A percentile compares a stretch with the other conserved stretches of the same genome.
phyloP scores from a whole-genome alignment of 2,113 vertebrate genomes.

The Rhegmatorhina hoffmannsi region DNA sequence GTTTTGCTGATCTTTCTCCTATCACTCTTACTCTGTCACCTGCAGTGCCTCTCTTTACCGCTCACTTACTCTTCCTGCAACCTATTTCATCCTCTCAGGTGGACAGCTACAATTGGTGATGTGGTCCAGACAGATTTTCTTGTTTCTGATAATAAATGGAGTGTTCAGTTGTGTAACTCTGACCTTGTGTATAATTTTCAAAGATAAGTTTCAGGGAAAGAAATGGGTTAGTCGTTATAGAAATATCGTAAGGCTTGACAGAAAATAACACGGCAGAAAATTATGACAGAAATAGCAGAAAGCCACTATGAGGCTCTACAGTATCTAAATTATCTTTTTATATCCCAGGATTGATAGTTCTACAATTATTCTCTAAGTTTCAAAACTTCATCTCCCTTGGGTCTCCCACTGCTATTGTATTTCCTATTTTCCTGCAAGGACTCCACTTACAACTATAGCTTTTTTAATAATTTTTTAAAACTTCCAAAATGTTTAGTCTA shows the following conservation, averaged over 20 bases:
- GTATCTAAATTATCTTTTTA: slow-evolving; percentile 47
- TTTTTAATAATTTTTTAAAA: not conserved
- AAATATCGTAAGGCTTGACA: slow-evolving; percentile 48
- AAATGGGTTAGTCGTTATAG: slow-evolving; percentile 45
- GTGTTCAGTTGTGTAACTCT: slow-evolving; percentile 37
- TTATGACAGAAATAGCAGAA: slow-evolving; percentile 52
- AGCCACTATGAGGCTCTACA: slow-evolving; percentile 1
- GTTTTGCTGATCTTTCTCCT: slow-evolving; percentile 57
- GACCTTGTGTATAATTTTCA: slow-evolving; percentile 66
- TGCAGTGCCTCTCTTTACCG: not conserved
- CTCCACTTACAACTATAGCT: not conserved
- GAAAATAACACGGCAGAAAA: slow-evolving; percentile 60
- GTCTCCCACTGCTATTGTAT: not conserved
- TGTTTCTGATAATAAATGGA: slow-evolving; percentile 57
- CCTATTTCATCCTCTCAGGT: slow-evolving; percentile 25
- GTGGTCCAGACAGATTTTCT: slow-evolving; percentile 44
- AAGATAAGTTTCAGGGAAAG: slow-evolving; percentile 54
- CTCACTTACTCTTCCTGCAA: not conserved
- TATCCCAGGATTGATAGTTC: slow-evolving; percentile 42
- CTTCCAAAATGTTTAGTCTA: not conserved
- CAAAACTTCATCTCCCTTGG: slow-evolving; percentile 45
- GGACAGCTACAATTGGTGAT: slow-evolving; percentile 28
- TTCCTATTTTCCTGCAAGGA: slow-evolving; percentile 6
- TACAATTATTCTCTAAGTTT: slow-evolving; percentile 48
- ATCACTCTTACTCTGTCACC: slow-evolving; percentile 48